A percentile compares a stretch with the other conserved stretches of the same genome.
phyloP scores from a whole-genome alignment of 2,888 invertebrate genomes.

The Noctua fimbriata region DNA sequence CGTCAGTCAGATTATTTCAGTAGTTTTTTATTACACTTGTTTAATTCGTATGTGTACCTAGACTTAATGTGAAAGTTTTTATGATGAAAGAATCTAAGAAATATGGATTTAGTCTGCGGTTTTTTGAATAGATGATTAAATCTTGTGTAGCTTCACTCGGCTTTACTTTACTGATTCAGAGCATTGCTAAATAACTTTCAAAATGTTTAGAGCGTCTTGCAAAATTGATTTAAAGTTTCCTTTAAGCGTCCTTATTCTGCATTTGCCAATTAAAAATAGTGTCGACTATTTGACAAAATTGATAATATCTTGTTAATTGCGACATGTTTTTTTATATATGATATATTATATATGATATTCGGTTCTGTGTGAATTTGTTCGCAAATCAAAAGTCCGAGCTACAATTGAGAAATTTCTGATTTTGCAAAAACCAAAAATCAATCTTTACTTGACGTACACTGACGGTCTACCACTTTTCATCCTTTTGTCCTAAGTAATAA shows the following conservation, averaged over 20 bases:
- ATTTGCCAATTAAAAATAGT: neutral
- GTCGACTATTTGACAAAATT: neutral
- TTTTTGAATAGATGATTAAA: neutral
- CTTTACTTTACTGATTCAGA: neutral
- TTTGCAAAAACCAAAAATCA: neutral
- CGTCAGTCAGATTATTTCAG: too few species aligned
- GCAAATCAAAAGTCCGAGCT: neutral
- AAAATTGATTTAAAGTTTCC: constrained; percentile 2
- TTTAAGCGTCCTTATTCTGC: neutral
- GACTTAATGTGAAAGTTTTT: neutral
- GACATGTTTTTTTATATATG: neutral
- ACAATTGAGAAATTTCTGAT: neutral
- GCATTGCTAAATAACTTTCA: constrained; percentile 7
- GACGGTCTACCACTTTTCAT: too few species aligned
- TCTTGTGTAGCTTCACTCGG: neutral
- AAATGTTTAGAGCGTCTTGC: constrained; percentile 8
- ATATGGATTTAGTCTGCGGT: constrained; percentile 3
- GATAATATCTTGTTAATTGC: neutral
- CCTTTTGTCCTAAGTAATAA: too few species aligned
- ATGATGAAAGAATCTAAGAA: constrained; percentile 11
- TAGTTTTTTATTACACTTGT: neutral
- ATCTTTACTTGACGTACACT: neutral
- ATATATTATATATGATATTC: too few species aligned
- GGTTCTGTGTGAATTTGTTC: neutral
- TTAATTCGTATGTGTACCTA: neutral